Base-by-base conservation (phyloP, 2,797 vertebrate genomes). In the Danio albolineatus region DNA sequence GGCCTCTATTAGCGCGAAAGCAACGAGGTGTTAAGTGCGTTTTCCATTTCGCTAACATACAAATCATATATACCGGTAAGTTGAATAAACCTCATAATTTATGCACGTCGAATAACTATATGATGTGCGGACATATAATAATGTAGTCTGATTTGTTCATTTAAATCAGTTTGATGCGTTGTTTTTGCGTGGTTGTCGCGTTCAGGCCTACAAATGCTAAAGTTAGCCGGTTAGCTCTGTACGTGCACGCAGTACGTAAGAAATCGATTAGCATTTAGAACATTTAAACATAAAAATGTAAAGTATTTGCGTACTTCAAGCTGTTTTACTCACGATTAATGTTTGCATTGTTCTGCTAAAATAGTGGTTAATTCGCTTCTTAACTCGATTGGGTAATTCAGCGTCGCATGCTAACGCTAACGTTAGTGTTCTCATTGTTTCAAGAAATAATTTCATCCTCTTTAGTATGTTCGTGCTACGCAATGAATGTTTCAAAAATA, bases 211-310 rank as follows among this genome's bases (percentile, higher is more conserved):
- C 9, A 36, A 46, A 36, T 21, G 36, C 12, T n/a, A 2, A 19
- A 9, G 12, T 51, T 79, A 72, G 77, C 77, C 0, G 79, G 10
- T 48, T 73, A 79, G 77, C 77, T 21, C 66, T 21, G 48, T 56
- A 36, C 36, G 6, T 41, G 4, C 5, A 39, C 9, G 43, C 46
- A 43, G 1, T 36, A 16, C 10, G 28, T 39, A 65, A 54, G 6
- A 65, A 10, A 54, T 64, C 19, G 8, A n/a, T 10, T 13, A 21
- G 17, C 10, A 28, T 53, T 51, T 39, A 5, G 6, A 41, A 10
- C 9, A 39, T 14, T 16, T 10, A 49, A 4, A 44, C 17, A 16
- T 21, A 28, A 7, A 56, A 21, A 41, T 41, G 19, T 41, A 53
- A 13, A 57, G 8, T 28, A 59, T 4, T 16, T 10, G 5, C 16